phyloP scores from a whole-genome alignment of 2,888 invertebrate genomes.

The Hirtodrosophila trivittata region DNA sequence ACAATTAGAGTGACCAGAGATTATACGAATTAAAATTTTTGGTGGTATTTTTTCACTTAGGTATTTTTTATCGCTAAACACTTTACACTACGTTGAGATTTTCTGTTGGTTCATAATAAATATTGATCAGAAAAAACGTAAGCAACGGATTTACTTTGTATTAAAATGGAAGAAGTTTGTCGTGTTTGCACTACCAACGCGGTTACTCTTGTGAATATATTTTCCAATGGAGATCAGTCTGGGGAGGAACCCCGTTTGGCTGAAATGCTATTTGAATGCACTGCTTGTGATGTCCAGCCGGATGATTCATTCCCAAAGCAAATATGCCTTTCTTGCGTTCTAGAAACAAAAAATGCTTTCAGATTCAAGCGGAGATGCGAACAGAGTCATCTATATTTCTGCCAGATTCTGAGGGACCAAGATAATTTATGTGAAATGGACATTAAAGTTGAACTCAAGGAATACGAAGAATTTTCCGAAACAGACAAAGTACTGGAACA shows the following conservation, averaged over 20 bases:
- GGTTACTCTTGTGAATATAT: constrained; percentile 38
- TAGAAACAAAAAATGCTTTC: constrained; percentile 37
- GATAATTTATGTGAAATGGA: not conserved
- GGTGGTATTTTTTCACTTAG: no score
- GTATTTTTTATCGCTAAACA: no score
- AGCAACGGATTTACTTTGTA: no score
- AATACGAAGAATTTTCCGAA: not conserved
- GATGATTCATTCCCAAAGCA: constrained; percentile 35
- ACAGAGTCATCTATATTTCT: constrained; percentile 17
- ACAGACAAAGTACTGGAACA: no score
- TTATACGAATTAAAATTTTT: no score
- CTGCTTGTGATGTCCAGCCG: constrained; percentile 27
- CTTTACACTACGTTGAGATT: no score
- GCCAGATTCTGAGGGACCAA: not conserved
- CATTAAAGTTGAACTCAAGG: not conserved
- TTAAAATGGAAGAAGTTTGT: constrained; percentile 30
- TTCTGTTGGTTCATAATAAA: no score
- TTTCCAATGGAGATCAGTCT: constrained; percentile 7
- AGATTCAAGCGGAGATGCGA: constrained; percentile 41
- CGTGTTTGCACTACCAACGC: constrained; percentile 32
- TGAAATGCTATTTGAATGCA: constrained; percentile 47
- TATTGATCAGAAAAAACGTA: no score
- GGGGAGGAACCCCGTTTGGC: constrained; percentile 34
- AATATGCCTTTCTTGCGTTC: constrained; percentile 38
- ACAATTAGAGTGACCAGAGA: no score